Base-by-base conservation (phyloP, 2,888 invertebrate genomes). In the Caenorhabditis japonica region DNA sequence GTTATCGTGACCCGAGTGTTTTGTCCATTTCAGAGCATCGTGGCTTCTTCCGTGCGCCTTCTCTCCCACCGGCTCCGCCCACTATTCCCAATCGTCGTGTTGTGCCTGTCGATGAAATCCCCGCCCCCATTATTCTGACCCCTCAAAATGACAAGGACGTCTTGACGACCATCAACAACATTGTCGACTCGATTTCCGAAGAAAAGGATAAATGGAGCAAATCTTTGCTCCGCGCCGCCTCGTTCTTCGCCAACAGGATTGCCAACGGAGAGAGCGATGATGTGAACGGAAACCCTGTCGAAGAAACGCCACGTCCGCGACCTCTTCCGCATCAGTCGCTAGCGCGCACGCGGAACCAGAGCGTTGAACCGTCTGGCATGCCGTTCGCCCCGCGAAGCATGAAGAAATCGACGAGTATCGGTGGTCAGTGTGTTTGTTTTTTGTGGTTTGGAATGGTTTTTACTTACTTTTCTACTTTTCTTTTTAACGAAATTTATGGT, bases 201-300 rank as follows among this genome's bases (percentile, higher is more conserved):
- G 70, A 70, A 12, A 76, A 76, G 38, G 76, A 71, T 15, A 76
- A 77, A 8, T 87, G 87, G 87, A 79, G 80, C 7, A 76, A 80
- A 38, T 82, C 80, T 34, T 56, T 87, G 17, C 71, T 86, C 5
- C 55, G 78, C 27, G 87, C 85, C 0, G 87, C 87, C 7, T 84
- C 79, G 19, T 84, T 84, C 51, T 77, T 87, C 30, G 76, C 69
- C 15, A 84, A 85, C 44, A 83, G 83, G 55, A 81, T 84, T n/a
- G 69, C 74, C 4, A 69, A 62, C 38, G 69, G 51, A 25, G 56
- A 76, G 10, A n/a, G n/a, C n/a, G 46, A 49, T 33, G 75, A 75
- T 39, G 44, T 56, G 4, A 74, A 74, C 43, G 73, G 73, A 21
- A 74, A 74, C 52, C 68, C 73, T 7, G 8, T 47, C 4, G 56